Base-by-base conservation (phyloP, 2,888 invertebrate species). In the Unio pictorum region DNA sequence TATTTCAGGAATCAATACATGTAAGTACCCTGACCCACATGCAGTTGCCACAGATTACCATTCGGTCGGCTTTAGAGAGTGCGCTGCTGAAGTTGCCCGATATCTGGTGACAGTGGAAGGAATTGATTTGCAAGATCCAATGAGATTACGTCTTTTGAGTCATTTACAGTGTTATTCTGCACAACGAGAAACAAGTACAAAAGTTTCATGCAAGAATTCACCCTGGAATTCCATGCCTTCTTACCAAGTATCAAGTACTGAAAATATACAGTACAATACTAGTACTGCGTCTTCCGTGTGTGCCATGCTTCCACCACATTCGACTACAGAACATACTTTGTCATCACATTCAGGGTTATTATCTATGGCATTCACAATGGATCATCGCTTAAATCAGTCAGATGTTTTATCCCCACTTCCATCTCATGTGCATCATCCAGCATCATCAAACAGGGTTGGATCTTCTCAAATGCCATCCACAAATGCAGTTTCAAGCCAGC, bases 81-180 rank as follows among this genome's bases (percentile, higher is more conserved):
- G 98, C 90, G 96, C 96, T 0, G 95, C 97, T 0, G 98, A 99
- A 90, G 97, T 97, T 0, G 96, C 96, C 0, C 93, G 98, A 11
- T 99, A 98, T 91, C 92, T 99, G 75, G 96, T 97, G 81, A 95
- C 96, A 81, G 96, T 96, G 17, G 98, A 98, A 90, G 98, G 98
- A 18, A 93, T 98, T 89, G 98, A 98, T 91, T 95, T 97, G 72
- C 97, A 98, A 85, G 97, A 99, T 90, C 98, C 98, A 0, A 91
- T 98, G 68, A 92, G 98, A 4, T 91, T 97, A 30, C 93, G 98
- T 1, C 93, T 98, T 63, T 94, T 98, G 92, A 95, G 96, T 63
- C 98, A 99, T 90, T 92, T 99, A 59, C 97, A 98, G 88, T 97
- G 97, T 90, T 98, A 96, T 91, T 95, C 95, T 0, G 95, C 88